These are phyloP conservation scores for Centropristis striata DNA, from an alignment of 2,113 vertebrate genomes.

Conservation along the genomic window DNA sequence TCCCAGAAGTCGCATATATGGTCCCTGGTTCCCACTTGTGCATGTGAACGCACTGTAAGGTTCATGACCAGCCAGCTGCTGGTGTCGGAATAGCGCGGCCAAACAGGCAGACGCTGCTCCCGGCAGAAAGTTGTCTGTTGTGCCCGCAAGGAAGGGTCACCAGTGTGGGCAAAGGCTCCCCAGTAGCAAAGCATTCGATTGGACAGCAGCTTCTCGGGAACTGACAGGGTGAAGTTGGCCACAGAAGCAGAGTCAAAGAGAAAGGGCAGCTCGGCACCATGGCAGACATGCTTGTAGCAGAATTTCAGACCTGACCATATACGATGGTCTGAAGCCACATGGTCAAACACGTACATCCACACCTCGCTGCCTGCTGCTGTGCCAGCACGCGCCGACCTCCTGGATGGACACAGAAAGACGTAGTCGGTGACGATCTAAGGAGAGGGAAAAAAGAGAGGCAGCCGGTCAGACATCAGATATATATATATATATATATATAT, in stretches of 20 bases:
- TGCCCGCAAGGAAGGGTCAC: constrained; percentile 73
- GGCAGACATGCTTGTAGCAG: constrained; percentile 83
- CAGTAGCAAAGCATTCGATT: constrained; percentile 85
- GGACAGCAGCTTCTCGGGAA: constrained; percentile 79
- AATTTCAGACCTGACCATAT: constrained; percentile 81
- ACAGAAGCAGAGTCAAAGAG: constrained; percentile 80
- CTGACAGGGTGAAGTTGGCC: constrained; percentile 80
- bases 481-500: too few relatives aligned
- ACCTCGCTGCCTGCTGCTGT: constrained; percentile 46
- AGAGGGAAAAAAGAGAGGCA: neutral
- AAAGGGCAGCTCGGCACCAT: constrained; percentile 86
- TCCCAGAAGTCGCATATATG: constrained; percentile 87
- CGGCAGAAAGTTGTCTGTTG: constrained; percentile 80
- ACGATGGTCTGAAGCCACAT: constrained; percentile 72
- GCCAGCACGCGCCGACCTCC: constrained; percentile 69
- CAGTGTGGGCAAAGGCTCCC: constrained; percentile 82
- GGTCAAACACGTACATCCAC: constrained; percentile 87
- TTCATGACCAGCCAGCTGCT: constrained; percentile 82
- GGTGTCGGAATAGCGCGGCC: constrained; percentile 76
- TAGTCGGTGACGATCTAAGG: constrained; percentile 85
- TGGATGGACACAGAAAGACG: constrained; percentile 84
- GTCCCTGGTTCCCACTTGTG: constrained; percentile 74
- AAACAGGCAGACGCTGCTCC: constrained; percentile 71
- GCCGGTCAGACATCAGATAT: neutral
- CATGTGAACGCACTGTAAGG: constrained; percentile 79